Base-by-base conservation (phyloP, 2,888 invertebrate species). In the Meandrusa payeni region DNA sequence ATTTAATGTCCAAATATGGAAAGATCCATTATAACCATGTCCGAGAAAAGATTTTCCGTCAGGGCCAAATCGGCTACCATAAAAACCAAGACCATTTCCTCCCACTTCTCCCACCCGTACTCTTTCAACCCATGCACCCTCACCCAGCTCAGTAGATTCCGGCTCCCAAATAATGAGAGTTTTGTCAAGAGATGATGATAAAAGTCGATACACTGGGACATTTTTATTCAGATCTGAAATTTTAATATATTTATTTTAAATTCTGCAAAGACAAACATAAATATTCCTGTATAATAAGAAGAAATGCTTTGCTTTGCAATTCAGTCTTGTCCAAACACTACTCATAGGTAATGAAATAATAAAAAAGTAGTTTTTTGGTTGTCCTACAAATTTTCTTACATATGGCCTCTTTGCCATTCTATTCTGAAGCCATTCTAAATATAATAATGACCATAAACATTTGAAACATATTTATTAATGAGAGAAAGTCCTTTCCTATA, bases 1-100 rank as follows among this genome's bases (percentile, higher is more conserved):
- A 49, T 88, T 76, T 50, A 88, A 85, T 10, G 80, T 87, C 97
- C 97, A 98, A 42, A 97, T 89, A 69, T 97, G 97, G 60, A 98
- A 93, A 1, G 97, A 94, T 0, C 98, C 98, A 66, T 95, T 95
- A 68, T 95, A 97, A n/a, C 97, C 95, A 68, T 97, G 94, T 0
- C 93, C 96, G 51, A 97, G 70, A 37, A 98, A 92, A 1, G 89
- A 89, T 13, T 88, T 74, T 0, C 95, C 95, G 50, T 89, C 77
- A 0, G 91, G 91, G 9, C 92, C 90, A 76, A 95, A 95, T 68
- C 93, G 91, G 39, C 95, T 95, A 1, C 97, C 97, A 69, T 95
- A 96, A 75, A 97, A 97, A 1, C 98, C 98, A n/a, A 97, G 88
- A 0, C 95, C 94, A 71, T 95, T 96, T 0, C 98, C 98, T 1